Percentiles rank a stretch among this genome's conserved stretches.
These are phyloP conservation scores for Hymenochirus boettgeri DNA, from an alignment of 2,113 vertebrate species.

Conservation along the genomic window DNA sequence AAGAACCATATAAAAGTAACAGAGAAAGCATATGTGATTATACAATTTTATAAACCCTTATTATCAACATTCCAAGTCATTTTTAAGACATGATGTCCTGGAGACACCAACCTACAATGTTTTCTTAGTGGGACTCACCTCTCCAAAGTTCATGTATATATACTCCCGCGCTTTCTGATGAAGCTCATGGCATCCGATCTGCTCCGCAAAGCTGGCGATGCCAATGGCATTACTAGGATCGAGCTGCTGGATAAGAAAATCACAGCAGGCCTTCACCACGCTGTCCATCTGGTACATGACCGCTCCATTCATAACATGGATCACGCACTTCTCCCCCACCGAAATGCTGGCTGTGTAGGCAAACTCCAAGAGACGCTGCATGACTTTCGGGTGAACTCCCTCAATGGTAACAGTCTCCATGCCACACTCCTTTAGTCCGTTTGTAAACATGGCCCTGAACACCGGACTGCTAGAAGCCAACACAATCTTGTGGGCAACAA, in stretches of 20 bases:
- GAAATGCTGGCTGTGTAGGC: slow-evolving; percentile 92
- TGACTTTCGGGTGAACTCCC: slow-evolving; percentile 84
- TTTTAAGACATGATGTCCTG: too few relatives aligned
- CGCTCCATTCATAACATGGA: slow-evolving; percentile 88
- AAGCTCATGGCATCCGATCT: slow-evolving; percentile 83
- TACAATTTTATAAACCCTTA: too few relatives aligned
- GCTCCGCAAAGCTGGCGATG: slow-evolving; percentile 89
- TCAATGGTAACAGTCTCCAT: slow-evolving; percentile 89
- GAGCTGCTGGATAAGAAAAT: slow-evolving; percentile 86
- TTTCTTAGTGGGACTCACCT: slow-evolving; percentile 64
- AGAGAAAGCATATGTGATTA: too few relatives aligned
- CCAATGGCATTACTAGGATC: slow-evolving; percentile 96
- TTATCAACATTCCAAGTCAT: too few relatives aligned
- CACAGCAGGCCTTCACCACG: slow-evolving; percentile 86
- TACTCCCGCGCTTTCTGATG: slow-evolving; percentile 87
- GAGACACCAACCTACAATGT: neutral
- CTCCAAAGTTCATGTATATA: slow-evolving; percentile 91
- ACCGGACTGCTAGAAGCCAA: slow-evolving; percentile 86
- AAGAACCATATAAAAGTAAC: too few relatives aligned
- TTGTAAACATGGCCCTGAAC: slow-evolving; percentile 93
- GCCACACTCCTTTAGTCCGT: slow-evolving; percentile 80
- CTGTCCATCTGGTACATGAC: slow-evolving; percentile 98
- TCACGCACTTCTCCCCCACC: slow-evolving; percentile 88
- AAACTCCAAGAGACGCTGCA: slow-evolving; percentile 87
- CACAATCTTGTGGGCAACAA: slow-evolving; percentile 87